Percentiles rank a stretch among this genome's conserved stretches.
Conservation (phyloP, 2,113 vertebrate genomes). For the Onychorhynchus coronatus region DNA sequence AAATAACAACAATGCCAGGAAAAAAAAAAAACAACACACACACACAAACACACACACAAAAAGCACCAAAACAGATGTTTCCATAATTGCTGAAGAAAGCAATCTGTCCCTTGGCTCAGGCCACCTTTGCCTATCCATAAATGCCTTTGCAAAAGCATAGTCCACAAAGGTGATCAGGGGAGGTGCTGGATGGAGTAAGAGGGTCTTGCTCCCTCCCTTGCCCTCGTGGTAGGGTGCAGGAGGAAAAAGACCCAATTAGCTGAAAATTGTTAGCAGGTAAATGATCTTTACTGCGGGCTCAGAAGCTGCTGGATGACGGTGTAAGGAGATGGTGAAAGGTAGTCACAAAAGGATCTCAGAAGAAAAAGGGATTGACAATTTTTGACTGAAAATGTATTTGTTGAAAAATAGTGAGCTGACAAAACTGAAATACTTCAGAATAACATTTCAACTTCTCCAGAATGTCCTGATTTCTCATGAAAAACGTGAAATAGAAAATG, state of each 20-base stretch:
- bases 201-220: neutral
- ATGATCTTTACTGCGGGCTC: neutral
- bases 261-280: neutral
- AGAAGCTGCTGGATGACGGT: neutral
- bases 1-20: neutral
- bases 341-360: neutral
- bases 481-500: slow-evolving; percentile 21
- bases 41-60: neutral
- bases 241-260: neutral
- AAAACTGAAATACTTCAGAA: slow-evolving; percentile 54
- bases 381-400: slow-evolving; percentile 14
- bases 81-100: neutral
- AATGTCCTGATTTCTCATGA: slow-evolving; percentile 28
- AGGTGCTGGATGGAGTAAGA: neutral
- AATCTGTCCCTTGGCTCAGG: neutral
- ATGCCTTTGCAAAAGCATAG: neutral
- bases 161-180: neutral
- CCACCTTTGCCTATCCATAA: neutral
- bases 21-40: neutral
- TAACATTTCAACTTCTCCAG: slow-evolving; percentile 42
- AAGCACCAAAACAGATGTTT: neutral
- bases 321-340: neutral
- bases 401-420: slow-evolving; percentile 60
- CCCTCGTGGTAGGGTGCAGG: neutral
- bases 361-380: slow-evolving; percentile 44